Percentiles rank a stretch among this genome's conserved stretches.
phyloP scores from a whole-genome alignment of 2,113 vertebrate species.

The Genyomyrus donnyi region DNA sequence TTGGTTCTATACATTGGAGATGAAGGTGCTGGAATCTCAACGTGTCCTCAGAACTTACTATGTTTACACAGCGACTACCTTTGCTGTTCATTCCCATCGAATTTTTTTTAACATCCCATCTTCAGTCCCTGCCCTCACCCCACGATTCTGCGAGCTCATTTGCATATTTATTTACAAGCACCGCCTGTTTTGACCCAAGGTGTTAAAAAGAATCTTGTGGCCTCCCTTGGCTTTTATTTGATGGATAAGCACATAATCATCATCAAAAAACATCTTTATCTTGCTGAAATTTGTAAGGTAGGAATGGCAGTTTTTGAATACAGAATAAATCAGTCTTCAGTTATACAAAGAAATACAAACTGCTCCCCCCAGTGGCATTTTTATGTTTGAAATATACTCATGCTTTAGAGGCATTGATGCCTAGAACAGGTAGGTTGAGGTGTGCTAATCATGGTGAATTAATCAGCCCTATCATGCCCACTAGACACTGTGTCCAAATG shows the following conservation, averaged over 20 bases:
- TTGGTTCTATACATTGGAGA: constrained; percentile 7
- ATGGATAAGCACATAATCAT: neutral
- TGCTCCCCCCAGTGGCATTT: neutral
- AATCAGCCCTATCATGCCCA: neutral
- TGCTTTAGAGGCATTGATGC: neutral
- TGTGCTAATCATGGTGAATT: neutral
- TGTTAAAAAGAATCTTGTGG: neutral
- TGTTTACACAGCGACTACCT: constrained; percentile 21
- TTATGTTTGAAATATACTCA: neutral
- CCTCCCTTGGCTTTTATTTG: neutral
- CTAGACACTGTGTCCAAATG: neutral
- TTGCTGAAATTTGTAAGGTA: neutral
- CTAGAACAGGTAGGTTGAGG: neutral
- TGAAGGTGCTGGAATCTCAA: constrained; percentile 18
- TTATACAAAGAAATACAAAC: neutral
- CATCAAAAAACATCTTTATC: neutral
- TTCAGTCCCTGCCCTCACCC: neutral
- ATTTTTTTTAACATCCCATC: neutral
- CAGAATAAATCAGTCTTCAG: neutral
- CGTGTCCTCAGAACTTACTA: constrained; percentile 8
- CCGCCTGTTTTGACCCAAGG: neutral
- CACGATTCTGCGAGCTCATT: neutral
- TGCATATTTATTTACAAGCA: neutral
- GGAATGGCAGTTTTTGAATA: neutral
- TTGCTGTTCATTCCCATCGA: neutral